These are phyloP conservation scores for Nibea albiflora DNA, from an alignment of 2,113 vertebrate species.

Conservation along the genomic window DNA sequence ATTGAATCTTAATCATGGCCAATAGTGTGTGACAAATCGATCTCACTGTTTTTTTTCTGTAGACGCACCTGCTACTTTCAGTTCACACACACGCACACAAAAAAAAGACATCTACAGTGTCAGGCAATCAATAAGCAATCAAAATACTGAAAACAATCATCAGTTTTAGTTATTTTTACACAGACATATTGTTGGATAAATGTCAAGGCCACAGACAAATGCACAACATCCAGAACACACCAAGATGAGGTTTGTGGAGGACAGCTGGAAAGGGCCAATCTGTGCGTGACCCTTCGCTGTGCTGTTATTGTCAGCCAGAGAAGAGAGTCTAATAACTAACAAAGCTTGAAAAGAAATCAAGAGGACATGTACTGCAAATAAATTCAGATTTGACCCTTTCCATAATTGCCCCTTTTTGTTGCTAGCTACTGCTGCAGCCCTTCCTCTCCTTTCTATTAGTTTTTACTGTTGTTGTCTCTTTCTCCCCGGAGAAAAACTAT, in stretches of 20 bases:
- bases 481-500: neutral
- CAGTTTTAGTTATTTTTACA: neutral
- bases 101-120: neutral
- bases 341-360: slow-evolving; percentile 1
- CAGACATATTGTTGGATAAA: neutral
- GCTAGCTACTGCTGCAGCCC: neutral
- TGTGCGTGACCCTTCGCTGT: neutral
- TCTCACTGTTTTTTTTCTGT: neutral
- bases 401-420: neutral
- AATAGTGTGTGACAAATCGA: neutral
- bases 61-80: neutral
- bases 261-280: neutral
- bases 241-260: neutral
- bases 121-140: slow-evolving; percentile 2
- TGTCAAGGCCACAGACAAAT: slow-evolving; percentile 14
- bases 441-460: slow-evolving; percentile 12
- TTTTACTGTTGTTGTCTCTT: neutral
- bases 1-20: neutral
- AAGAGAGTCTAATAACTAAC: slow-evolving; percentile 7
- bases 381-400: slow-evolving; percentile 21
- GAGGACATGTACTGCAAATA: slow-evolving; percentile 24
- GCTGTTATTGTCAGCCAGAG: slow-evolving; percentile 1
- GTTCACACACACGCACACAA: neutral
- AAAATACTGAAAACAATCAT: slow-evolving; percentile 9
- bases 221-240: neutral